Evolutionary conservation across 2,113 vertebrate species (phyloP), one percentile per base, ranked within the genome.

Genomic region (Grammomys surdaster): DNA sequence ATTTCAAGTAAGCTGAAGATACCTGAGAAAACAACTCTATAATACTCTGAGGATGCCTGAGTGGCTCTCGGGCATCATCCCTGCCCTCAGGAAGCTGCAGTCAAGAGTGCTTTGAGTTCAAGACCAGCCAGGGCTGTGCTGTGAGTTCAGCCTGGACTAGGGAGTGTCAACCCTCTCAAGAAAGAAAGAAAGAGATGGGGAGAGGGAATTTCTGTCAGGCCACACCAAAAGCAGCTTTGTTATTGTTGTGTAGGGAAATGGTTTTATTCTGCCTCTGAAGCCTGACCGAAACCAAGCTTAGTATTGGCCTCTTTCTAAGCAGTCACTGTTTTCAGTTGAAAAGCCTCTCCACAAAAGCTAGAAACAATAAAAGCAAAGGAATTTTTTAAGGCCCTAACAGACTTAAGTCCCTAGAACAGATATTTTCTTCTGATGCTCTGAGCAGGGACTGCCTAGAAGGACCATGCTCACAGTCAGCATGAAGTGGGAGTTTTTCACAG

Each of bases 1-100:
- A 1, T 78, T 77, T 48, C 60, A 93, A 78, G 24, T 70, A 43
- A 91, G 91, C 24, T 43, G 65, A 89, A 92, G 88, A 96, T 43
- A 31, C 22, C 65, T 19, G 8, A 67, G 69, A 65, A 78, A 85
- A 65, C 3, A 87, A 89, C 94, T 51, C 54, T 40, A 13, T 26
- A 56, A 69, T 48, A 88, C n/a, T 56, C 7, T 51, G 75, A 69
- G 60, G 31, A 56, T 1, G 14, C 36, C 36, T 40, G 51, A 28
- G 24, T 73, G 48, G 13, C 9, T 56, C 51, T 6, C 0, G 2
- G 7, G 24, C 26, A 24, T 17, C 16, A 58, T n/a, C 8, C 24
- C 70, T 43, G 51, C 24, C n/a, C 51, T 73, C 9, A 1, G 13
- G 33, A 58, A 31, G 69, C 48, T 88, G 69, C n/a, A 28, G 46